Evolutionary conservation across 2,797 vertebrate species (phyloP), one percentile per base, ranked within the genome.

Genomic region (Odontamblyopus lacepedii): DNA sequence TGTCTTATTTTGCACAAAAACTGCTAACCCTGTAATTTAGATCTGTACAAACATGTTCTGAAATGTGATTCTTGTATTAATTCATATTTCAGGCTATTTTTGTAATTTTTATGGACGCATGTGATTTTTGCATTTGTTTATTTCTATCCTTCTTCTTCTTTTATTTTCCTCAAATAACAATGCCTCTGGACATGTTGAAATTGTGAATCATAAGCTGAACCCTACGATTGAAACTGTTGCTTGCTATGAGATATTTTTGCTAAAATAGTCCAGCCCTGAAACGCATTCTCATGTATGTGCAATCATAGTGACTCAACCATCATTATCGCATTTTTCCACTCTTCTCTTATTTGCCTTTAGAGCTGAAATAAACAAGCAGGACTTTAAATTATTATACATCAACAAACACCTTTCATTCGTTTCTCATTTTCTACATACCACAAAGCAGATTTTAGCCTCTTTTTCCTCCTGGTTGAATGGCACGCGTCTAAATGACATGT

Each of bases 401-500:
- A 4, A 9, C 51, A n/a, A 53, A 53, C 56, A 59, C 26, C 6
- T 59, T 59, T 27, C 26, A 59, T 59, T 59, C 4, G 12, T 13
- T 26, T 4, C 26, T 27, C 57, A 12, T 29, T 8, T 30, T 3
- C 57, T 11, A 18, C 57, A 18, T 29, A 8, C 13, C 26, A 29
- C 5, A 13, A 13, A 18, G 23, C 35, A 41, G 1, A 19, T 44
- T 15, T 44, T 13, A 26, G 15, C 41, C 23, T 13, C 3, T 16
- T 50, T 65, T 27, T 6, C 23, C 53, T 27, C 23, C 59, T 32
- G 50, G 32, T 59, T 63, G 81, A 78, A 70, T 59, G 74, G 59
- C 78, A 75, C 77, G 80, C 63, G 82, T 72, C 57, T 66, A 73
- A 78, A 87, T 78, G 74, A 57, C 78, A 79, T 68, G 69, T 65